Evolutionary conservation across 2,888 invertebrate species (phyloP), one percentile per base, ranked within the genome.

Genomic region (Nomada ferruginata): DNA sequence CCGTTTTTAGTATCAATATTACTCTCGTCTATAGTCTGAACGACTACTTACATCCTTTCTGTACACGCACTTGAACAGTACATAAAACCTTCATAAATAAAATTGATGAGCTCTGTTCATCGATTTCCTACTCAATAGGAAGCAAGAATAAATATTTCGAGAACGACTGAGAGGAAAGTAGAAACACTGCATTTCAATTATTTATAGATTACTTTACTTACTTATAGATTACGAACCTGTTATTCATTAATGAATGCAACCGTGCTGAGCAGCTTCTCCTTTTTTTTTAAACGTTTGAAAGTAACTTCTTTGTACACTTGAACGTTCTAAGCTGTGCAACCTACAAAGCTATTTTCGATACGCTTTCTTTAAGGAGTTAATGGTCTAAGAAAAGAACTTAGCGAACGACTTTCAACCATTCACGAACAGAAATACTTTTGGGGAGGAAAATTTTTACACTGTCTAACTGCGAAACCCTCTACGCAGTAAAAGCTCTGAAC

Each of bases 311-410:
- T 29, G 20, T 26, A 63, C 26, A 29, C 13, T 20, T 29, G 57
- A 69, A 69, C 66, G 61, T 57, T 69, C 68, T 63, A 69, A 64
- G 57, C 68, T 69, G 68, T 42, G 60, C 20, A 59, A 55, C 57
- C 18, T 53, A 7, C 23, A 4, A 29, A 53, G 61, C 71, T 61
- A 63, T 29, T 36, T 55, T 59, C 23, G 2, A 7, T 42, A 5
- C 55, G 26, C 42, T 47, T 44, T 50, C 57, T 60, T 68, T 26
- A 63, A 53, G 52, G 61, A 66, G 47, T 55, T 75, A 36, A 60
- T 53, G 55, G 78, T 68, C 18, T 55, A 68, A 26, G 36, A 57
- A 78, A 61, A 23, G 47, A 63, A 61, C 53, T 61, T 29, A n/a
- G 26, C 18, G 3, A 36, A 60, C 36, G 50, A 75, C 53, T 57